A percentile compares a stretch with the other conserved stretches of the same genome.
Evolutionary conservation across 2,113 vertebrate species (phyloP).

Genomic region (Anser cygnoides): DNA sequence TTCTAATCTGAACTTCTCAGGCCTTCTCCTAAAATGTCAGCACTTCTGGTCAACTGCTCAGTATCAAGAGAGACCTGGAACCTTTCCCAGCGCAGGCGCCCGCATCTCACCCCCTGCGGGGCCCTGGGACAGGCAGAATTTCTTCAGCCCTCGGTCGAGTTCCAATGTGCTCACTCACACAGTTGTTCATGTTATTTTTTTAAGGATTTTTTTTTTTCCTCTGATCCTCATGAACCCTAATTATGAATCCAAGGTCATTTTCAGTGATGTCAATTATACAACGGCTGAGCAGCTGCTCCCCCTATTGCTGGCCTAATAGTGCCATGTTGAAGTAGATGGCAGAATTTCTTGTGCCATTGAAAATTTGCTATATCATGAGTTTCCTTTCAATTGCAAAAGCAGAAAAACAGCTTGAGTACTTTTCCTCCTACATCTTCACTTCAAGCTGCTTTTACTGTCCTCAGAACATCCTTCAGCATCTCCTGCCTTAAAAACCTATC

Average conservation of each 20-base stretch:
- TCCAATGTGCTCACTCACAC: not conserved
- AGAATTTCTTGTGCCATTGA: conserved; percentile 57
- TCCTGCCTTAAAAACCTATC: conserved; percentile 43
- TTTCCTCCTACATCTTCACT: conserved; percentile 68
- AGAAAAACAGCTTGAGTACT: conserved; percentile 70
- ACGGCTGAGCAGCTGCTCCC: conserved; percentile 53
- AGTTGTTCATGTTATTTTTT: not conserved
- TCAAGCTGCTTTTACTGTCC: conserved; percentile 59
- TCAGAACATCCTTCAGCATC: conserved; percentile 54
- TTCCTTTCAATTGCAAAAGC: conserved; percentile 66
- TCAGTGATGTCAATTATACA: conserved; percentile 43
- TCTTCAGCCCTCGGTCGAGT: not conserved
- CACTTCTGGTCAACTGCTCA: not conserved
- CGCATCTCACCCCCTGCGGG: not conserved
- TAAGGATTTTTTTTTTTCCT: not conserved
- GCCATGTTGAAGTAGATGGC: conserved; percentile 54
- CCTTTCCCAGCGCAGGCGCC: not conserved
- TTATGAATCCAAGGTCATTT: conserved; percentile 42
- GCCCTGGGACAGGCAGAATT: not conserved
- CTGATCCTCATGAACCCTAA: not conserved
- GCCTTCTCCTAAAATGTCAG: not conserved
- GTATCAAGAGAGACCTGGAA: not conserved
- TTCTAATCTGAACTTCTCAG: not conserved
- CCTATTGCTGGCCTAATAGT: conserved; percentile 62
- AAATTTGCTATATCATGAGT: conserved; percentile 66